phyloP scores from a whole-genome alignment of 1,140 invertebrate genomes.

The Coptotermes formosanus region DNA sequence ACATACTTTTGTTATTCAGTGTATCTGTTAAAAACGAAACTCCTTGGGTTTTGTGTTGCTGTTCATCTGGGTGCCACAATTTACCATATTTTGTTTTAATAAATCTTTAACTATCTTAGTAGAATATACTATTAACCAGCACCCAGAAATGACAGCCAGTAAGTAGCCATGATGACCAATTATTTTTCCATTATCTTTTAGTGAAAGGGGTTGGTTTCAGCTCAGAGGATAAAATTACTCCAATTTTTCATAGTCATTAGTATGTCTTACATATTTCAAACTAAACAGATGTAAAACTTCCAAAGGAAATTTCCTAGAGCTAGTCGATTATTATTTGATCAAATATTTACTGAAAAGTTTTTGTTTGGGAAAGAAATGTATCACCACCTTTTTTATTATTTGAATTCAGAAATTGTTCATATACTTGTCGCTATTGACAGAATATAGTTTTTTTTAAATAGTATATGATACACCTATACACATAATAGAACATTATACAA shows the following conservation, averaged over 20 bases:
- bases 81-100: background rate
- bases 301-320: constrained; percentile 11
- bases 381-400: background rate
- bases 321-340: background rate
- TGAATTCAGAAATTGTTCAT: background rate
- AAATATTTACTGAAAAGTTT: constrained; percentile 5
- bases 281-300: background rate
- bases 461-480: background rate
- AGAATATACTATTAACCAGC: background rate
- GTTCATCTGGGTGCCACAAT: background rate
- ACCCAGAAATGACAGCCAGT: no score
- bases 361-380: background rate
- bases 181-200: constrained; percentile 9
- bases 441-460: constrained; percentile 7
- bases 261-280: background rate
- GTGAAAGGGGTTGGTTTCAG: background rate
- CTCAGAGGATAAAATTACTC: constrained; percentile 19
- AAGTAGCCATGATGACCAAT: background rate
- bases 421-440: background rate
- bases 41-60: background rate
- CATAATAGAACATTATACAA: constrained; percentile 1
- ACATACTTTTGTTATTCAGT: background rate
- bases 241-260: constrained; percentile 19
- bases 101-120: background rate
- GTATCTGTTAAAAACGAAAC: background rate